Base-by-base conservation (phyloP, 2,888 invertebrate species). In the Acleris laterana region DNA sequence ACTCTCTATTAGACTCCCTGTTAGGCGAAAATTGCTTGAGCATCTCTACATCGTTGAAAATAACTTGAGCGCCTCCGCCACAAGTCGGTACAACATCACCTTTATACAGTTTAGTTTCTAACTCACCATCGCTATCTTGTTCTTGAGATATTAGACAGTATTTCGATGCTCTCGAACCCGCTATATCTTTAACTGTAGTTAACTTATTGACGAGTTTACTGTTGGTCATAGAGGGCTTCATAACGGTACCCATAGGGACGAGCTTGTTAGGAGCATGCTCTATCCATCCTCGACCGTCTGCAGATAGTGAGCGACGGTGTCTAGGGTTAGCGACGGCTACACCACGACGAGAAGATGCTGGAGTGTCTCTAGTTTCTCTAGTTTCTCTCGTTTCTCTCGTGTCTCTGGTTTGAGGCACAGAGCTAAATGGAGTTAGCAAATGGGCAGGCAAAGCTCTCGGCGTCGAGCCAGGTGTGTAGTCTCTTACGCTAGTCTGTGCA, bases 91-190 rank as follows among this genome's bases (percentile, higher is more conserved):
- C 94, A 3, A 99, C 97, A 83, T 99, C 98, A 16, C 97, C 99
- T 95, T 98, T 99, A 82, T 97, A 98, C 17, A 99, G 83, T 77
- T 97, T 97, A 0, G 99, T 99, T 85, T 98, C 98, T 3, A 99
- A 90, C 79, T 98, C 98, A 0, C 99, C 99, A 74, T 97, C 97
- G 0, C 96, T 96, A 82, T 98, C 98, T 20, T 97, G 96, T 76
- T 97, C 97, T 87, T 99, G 99, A 0, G 98, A 96, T 19, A 98
- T 96, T 0, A 99, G 93, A 72, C 98, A 97, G 84, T 99, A 99
- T 79, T 98, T 98, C 0, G 96, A 96, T 74, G 94, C 95, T 80
- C 95, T 96, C 0, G 93, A 87, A 77, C 95, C 95, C 0, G 95
- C 94, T 9, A 98, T 94, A 73, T 96, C 95, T 93, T 96, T 97